Base-by-base conservation (phyloP, 2,797 vertebrate species). In the Tarsius wallacei region DNA sequence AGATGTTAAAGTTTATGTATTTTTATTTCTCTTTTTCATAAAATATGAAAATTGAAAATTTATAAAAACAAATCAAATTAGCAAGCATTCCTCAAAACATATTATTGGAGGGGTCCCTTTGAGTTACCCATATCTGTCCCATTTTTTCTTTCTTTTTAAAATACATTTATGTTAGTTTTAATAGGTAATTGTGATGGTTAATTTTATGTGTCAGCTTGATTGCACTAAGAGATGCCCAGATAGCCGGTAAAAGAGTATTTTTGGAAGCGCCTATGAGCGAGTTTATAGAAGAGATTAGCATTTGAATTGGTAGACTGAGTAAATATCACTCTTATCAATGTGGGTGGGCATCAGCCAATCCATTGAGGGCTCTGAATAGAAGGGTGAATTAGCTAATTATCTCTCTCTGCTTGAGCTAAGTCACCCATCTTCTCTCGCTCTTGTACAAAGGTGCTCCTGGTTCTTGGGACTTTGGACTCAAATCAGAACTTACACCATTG, bases 11-110 rank as follows among this genome's bases (percentile, higher is more conserved):
- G 47, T 91, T 83, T 24, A 73, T 28, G 12, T 33, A 87, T 84
- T 96, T 86, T 92, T 91, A 70, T 77, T 55, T 84, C 24, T 63
- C 15, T 24, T 0, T 94, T 95, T 93, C 63, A 24, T 90, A 96
- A 87, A 4, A 57, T 42, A 31, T 0, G 63, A 96, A 93, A 95
- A 33, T 92, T 26, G 1, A 21, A 93, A 82, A 70, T 93, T 95
- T 71, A 74, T 71, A 82, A 87, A 91, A 90, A 77, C 21, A 90
- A 55, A 93, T 53, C 87, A 82, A 87, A 91, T 73, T 55, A 91
- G 7, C 28, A 53, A 91, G 13, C 13, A 47, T 93, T 93, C 8
- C 26, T 61, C 36, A 17, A 93, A 96, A 91, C 9, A 24, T 80
- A 21, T 61, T 73, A 57, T 53, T 80, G 59, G 26, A 17, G 19